These are phyloP conservation scores for Labeo rohita DNA, from an alignment of 2,113 vertebrate species.

Conservation along the genomic window DNA sequence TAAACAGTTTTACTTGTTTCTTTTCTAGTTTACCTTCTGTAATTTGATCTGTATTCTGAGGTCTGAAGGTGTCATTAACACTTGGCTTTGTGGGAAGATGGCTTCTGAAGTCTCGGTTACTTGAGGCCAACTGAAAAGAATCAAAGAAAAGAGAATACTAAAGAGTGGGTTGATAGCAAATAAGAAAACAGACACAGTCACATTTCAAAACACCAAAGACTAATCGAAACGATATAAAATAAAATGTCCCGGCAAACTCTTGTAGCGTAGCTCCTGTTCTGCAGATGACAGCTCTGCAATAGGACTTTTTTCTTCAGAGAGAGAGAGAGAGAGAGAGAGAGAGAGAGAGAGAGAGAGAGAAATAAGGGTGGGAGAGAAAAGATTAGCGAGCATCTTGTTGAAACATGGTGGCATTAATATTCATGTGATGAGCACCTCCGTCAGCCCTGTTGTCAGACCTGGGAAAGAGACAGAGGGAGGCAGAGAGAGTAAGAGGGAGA, in stretches of 20 bases:
- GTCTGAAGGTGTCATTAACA: background rate
- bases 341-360: background rate
- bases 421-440: slow-evolving; percentile 27
- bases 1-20: background rate
- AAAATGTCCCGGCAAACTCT: background rate
- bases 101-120: background rate
- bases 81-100: background rate
- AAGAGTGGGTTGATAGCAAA: background rate
- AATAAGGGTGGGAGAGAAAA: background rate
- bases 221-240: background rate
- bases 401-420: slow-evolving; percentile 47
- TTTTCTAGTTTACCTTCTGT: background rate
- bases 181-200: background rate
- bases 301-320: slow-evolving; percentile 11
- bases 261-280: background rate
- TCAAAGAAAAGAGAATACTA: background rate
- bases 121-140: background rate
- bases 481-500: slow-evolving; percentile 8
- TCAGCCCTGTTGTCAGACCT: slow-evolving; percentile 8
- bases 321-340: background rate
- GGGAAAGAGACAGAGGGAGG: slow-evolving; percentile 24
- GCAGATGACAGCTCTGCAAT: background rate
- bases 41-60: background rate
- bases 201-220: slow-evolving; percentile 3
- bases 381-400: slow-evolving; percentile 43